Evolutionary conservation across 1,140 invertebrate species (phyloP), one percentile per base, ranked within the genome.

Genomic region (Cardiocondyla obscurior): DNA sequence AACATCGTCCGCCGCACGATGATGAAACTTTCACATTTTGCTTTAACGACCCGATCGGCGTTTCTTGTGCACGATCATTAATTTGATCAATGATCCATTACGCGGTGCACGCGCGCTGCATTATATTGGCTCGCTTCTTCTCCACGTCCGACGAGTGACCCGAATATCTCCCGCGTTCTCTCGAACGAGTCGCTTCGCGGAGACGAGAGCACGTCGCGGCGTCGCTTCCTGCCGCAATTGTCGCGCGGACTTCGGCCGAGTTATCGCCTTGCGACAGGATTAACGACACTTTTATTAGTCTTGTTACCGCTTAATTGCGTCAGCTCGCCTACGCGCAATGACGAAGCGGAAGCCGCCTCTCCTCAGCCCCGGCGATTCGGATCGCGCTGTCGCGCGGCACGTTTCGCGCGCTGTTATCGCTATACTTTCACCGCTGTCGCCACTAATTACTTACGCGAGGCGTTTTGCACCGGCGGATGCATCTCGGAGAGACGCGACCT

Each of bases 281-380:
- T 89, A 92, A 92, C 90, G 91, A 92, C 88, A 90, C 86, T 92
- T 92, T 92, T 91, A 92, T 92, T 90, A 86, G 85, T 72, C 85
- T 82, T 88, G 82, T 87, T 89, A 83, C 73, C 19, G 82, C 74
- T 83, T 92, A 92, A 92, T 92, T 92, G 87, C 88, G 83, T 77
- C 74, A 85, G 81, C 84, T 91, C 90, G 91, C 89, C 88, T 88
- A 90, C 89, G 62, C 5, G 62, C 5, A 25, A 82, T 46, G 73
- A 28, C 44, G 36, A 53, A 62, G 60, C 86, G 85, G 83, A 90
- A 89, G 70, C 65, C 28, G 25, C 28, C 33, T 44, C 3, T 33
- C 2, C n/a, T 25, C 16, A 25, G 16, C 5, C 8, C 19, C 22
- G 36, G 36, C 39, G 58, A 62, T 22, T 62, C n/a, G 33, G 19